A percentile compares a stretch with the other conserved stretches of the same genome.
phyloP scores from a whole-genome alignment of 2,113 vertebrate genomes.

The Passer domesticus region DNA sequence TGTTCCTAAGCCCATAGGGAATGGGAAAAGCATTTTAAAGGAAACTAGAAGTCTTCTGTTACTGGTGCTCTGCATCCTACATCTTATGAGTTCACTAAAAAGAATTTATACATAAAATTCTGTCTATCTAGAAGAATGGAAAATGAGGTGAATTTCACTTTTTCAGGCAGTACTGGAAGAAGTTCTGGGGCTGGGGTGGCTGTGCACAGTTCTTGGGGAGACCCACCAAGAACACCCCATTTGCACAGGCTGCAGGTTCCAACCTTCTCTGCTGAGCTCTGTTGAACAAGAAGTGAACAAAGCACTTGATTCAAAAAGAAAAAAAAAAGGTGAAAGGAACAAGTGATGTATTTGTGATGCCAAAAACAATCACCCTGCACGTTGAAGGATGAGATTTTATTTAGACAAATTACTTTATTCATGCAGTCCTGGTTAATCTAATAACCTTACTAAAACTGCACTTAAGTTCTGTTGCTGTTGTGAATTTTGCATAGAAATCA shows the following conservation, averaged over 20 bases:
- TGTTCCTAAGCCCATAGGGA: not conserved
- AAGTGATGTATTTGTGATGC: not conserved
- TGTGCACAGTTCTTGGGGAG: not conserved
- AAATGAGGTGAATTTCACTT: not conserved
- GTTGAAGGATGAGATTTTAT: not conserved
- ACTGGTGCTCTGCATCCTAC: not conserved
- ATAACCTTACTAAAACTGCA: not conserved
- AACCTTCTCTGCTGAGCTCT: not conserved
- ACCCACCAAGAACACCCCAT: not conserved
- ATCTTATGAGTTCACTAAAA: not conserved
- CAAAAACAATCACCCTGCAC: not conserved
- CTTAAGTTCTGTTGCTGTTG: not conserved
- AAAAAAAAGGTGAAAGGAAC: not conserved
- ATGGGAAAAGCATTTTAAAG: not conserved
- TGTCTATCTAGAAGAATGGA: not conserved
- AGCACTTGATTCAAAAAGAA: not conserved
- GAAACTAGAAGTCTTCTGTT: not conserved
- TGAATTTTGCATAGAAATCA: not conserved
- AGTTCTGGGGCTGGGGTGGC: not conserved
- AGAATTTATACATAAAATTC: not conserved
- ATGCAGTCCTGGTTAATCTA: not conserved
- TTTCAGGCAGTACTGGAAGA: not conserved
- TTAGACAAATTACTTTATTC: not conserved
- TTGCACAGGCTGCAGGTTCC: not conserved
- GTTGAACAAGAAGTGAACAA: not conserved